Base-by-base conservation (phyloP, 2,113 vertebrate species). In the Cheilinus undulatus region DNA sequence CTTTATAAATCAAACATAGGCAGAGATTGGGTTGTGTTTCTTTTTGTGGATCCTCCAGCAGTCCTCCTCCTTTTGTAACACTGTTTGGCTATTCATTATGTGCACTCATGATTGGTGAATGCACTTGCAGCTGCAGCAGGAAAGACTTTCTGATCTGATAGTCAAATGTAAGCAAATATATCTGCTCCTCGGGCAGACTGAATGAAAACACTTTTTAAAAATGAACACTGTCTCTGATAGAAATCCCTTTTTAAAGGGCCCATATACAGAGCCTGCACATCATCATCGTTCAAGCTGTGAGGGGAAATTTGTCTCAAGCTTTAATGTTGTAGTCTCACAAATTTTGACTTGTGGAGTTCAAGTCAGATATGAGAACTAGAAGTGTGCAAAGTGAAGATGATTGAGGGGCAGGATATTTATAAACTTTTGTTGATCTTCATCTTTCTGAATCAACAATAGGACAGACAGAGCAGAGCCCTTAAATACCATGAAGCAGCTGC, bases 401-500 rank as follows among this genome's bases (percentile, higher is more conserved):
- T 26, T 49, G 36, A 50, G 23, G 7, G 46, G 57, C 4, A 5
- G 38, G 14, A 3, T 40, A 15, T 40, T 42, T 42, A 5, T 17
- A 42, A 42, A 42, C 17, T 4, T 5, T 42, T 46, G 3, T 50
- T 20, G 32, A 27, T 34, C 22, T 49, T 28, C 23, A 62, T 13
- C 19, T 66, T 54, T 67, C 24, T 53, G 27, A 32, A 28, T 67
- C 30, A 59, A 51, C 7, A 9, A 10, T 11, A 34, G 49, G 3
- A 19, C 38, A n/a, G 22, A 59, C 24, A 2, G n/a, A 19, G 6
- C 46, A 23, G n/a, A 51, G 34, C 59, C 60, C 7, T 42, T 66
- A 59, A 57, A 84, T 23, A 34, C 49, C 26, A 9, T 34, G 28
- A 75, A 74, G 72, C 84, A 85, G 76, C 12, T 30, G 64, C 17